Evolutionary conservation across 1,140 invertebrate genomes (phyloP).

Genomic region (Acyrthosiphon pisum): DNA sequence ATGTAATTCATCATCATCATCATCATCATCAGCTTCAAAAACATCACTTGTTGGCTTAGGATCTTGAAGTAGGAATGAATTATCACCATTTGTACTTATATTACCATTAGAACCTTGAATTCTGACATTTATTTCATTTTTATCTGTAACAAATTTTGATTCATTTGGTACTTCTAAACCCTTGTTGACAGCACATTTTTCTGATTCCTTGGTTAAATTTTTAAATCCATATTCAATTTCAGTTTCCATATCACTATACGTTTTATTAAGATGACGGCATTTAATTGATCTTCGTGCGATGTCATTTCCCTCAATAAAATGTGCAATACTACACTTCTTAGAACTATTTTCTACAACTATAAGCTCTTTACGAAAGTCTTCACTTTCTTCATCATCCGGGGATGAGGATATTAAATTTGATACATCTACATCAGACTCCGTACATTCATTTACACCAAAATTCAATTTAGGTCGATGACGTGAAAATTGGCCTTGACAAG

Average conservation of each 20-base stretch:
- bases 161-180: slow-evolving; percentile 36
- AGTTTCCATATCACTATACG: slow-evolving; percentile 53
- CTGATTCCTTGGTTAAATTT: slow-evolving; percentile 10
- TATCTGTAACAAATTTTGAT: background rate
- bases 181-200: background rate
- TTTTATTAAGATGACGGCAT: slow-evolving; percentile 62
- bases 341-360: slow-evolving; percentile 25
- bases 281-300: slow-evolving; percentile 74
- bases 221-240: slow-evolving; percentile 31
- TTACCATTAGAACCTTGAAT: slow-evolving; percentile 63
- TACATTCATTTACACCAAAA: slow-evolving; percentile 41
- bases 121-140: slow-evolving; percentile 60
- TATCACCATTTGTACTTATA: slow-evolving; percentile 60
- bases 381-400: slow-evolving; percentile 61
- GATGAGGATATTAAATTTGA: slow-evolving; percentile 62
- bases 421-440: slow-evolving; percentile 59
- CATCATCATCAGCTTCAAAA: slow-evolving; percentile 59
- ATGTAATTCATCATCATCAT: slow-evolving; percentile 60
- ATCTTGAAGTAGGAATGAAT: slow-evolving; percentile 52
- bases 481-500: background rate
- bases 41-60: slow-evolving; percentile 57
- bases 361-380: slow-evolving; percentile 58
- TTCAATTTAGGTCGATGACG: slow-evolving; percentile 22
- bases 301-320: slow-evolving; percentile 67
- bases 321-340: slow-evolving; percentile 58